Base-by-base conservation (phyloP, 1,140 invertebrate species). In the Marisa cornuarietis region DNA sequence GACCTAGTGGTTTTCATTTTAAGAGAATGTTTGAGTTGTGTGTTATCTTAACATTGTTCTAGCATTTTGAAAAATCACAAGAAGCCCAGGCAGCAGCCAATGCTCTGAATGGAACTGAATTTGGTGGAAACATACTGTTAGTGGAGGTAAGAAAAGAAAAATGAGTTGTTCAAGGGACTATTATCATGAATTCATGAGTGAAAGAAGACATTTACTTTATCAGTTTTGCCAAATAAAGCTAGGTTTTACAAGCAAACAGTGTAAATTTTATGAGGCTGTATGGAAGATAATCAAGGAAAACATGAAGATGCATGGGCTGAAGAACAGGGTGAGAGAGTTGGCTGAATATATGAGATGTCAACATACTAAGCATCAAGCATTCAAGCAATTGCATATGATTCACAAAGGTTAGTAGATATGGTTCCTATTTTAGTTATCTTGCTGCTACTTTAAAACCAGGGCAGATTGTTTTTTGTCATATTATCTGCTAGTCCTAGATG, bases 41-140 rank as follows among this genome's bases (percentile, higher is more conserved):
- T 18, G 24, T n/a, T 18, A 18, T n/a, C 24, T 49, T 22, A 42
- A 16, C 9, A 79, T 79, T 75, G 82, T 87, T 90, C 54, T 82
- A 94, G 94, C 97, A 98, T 92, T 98, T 97, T 96, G 95, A 96
- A 92, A 95, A 95, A 91, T 96, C 96, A 91, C 94, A 96, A 87
- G 94, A 95, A 88, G 96, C 96, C 71, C 95, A 96, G 92, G 95
- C 95, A 89, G 96, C 97, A 69, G 97, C 97, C 90, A 95, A 96
- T 91, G 96, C 95, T 89, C 92, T 98, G 87, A 97, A 98, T 93
- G 96, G 96, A 83, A 94, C 95, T 86, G 91, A 95, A 85, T 94
- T 98, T 87, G 95, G 96, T 92, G 96, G 96, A 72, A 94, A 95
- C 87, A 94, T 95, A 81, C 96, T 98, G 87, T 96, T 96, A 93